These are phyloP conservation scores for Tenthredo amoena DNA, from an alignment of 2,888 invertebrate genomes.

Conservation along the genomic window DNA sequence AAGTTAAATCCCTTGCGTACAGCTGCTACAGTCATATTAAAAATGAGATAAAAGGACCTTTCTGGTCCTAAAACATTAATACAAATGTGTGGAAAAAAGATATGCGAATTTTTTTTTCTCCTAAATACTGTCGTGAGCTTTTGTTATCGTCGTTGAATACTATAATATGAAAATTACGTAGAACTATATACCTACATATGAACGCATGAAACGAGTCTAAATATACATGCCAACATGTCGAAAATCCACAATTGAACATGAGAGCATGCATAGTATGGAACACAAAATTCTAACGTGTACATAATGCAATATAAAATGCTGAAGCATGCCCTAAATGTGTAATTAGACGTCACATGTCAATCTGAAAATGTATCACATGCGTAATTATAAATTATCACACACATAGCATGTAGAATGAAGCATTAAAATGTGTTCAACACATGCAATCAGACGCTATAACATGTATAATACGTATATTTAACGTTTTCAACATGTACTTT, in stretches of 20 bases:
- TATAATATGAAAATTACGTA: no score
- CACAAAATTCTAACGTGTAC: background rate
- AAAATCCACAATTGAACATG: background rate
- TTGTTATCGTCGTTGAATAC: background rate
- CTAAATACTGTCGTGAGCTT: background rate
- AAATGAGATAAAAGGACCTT: background rate
- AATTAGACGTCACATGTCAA: background rate
- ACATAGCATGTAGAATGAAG: background rate
- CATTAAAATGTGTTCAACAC: background rate
- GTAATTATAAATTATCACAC: background rate
- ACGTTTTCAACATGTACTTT: no score
- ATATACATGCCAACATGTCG: background rate
- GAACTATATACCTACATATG: no score
- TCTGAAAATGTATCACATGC: background rate
- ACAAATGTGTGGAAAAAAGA: background rate
- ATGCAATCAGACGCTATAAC: background rate
- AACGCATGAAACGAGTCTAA: background rate
- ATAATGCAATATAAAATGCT: background rate
- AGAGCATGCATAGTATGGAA: background rate
- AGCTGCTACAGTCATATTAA: conserved; percentile 2
- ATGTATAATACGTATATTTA: no score
- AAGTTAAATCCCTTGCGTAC: background rate
- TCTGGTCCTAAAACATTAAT: conserved; percentile 2
- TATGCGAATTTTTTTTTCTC: background rate
- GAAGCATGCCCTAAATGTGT: background rate